Evolutionary conservation across 2,797 vertebrate genomes (phyloP), one percentile per base, ranked within the genome.

Genomic region (Enteromius thamalakanensis): DNA sequence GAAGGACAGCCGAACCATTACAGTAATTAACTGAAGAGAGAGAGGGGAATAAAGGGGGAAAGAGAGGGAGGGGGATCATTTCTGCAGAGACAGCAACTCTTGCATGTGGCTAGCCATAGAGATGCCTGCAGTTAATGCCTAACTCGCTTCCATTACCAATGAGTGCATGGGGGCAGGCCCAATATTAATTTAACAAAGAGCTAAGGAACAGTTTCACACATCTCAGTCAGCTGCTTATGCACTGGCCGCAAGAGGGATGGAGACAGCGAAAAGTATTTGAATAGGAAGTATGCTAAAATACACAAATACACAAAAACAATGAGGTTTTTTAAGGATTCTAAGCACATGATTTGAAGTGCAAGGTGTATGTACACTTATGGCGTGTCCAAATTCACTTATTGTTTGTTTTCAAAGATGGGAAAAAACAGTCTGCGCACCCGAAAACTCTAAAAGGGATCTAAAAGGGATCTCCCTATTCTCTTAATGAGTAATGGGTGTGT

Each of bases 181-280:
- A 89, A 88, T 92, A 94, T 94, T 95, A 93, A 94, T 95, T 93
- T 93, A 92, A 91, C 93, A 93, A 94, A 94, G 89, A 94, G 92
- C 91, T 88, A 86, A 89, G 82, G 88, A 93, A 89, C 89, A 90
- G 82, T 89, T 87, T 84, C 71, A 83, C 67, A 75, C 72, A 71
- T 76, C 26, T 55, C 60, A 79, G 10, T 79, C 55, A 72, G 76
- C 69, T 65, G 47, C 76, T 49, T 79, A 71, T 69, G 19, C 42
- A 60, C 23, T 76, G 14, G 26, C 34, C 2, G 4, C 23, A 1
- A 62, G 15, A 76, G 34, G 49, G 21, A 23, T 47, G 32, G 51
- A 76, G 34, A 60, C 58, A 37, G 49, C 23, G 53, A 76, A 88
- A 84, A 49, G 14, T 12, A 45, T 70, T 21, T 80, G 3, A 58